Percentiles rank a stretch among this genome's conserved stretches.
Conservation (phyloP, 2,888 invertebrate species). For the Willowsia nigromaculata region DNA sequence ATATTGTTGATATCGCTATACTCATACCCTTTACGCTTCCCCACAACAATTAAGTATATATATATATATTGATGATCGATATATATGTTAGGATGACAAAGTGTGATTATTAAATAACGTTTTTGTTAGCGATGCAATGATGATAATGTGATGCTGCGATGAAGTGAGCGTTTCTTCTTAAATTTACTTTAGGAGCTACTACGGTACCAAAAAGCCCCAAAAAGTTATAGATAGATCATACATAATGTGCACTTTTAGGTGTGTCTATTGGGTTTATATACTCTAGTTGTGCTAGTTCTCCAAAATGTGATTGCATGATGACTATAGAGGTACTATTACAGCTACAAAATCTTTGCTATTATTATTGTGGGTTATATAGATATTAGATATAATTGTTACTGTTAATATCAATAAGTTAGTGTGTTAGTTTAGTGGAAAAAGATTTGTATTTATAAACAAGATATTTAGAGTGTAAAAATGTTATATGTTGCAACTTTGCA, state of each 20-base stretch:
- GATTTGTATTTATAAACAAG: too few species aligned
- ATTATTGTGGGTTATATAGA: background rate
- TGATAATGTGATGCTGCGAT: slow-evolving; percentile 5
- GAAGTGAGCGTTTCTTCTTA: background rate
- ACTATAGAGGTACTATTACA: background rate
- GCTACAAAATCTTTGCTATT: background rate
- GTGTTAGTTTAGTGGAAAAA: too few species aligned
- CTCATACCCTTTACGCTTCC: background rate
- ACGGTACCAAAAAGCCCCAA: background rate
- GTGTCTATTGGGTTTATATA: background rate
- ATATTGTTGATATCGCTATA: background rate
- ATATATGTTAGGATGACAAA: background rate
- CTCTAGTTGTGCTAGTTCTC: slow-evolving; percentile 11
- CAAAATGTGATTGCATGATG: slow-evolving; percentile 18
- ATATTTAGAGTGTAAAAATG: too few species aligned
- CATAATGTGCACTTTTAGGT: background rate
- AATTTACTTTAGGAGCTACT: background rate
- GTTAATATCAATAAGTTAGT: too few species aligned
- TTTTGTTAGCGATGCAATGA: slow-evolving; percentile 3
- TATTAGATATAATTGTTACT: background rate
- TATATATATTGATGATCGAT: background rate
- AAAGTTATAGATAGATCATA: background rate
- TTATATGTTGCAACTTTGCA: background rate
- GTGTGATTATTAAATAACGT: background rate
- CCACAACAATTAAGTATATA: background rate